phyloP scores from a whole-genome alignment of 2,113 vertebrate genomes.

The Semnornis frantzii region DNA sequence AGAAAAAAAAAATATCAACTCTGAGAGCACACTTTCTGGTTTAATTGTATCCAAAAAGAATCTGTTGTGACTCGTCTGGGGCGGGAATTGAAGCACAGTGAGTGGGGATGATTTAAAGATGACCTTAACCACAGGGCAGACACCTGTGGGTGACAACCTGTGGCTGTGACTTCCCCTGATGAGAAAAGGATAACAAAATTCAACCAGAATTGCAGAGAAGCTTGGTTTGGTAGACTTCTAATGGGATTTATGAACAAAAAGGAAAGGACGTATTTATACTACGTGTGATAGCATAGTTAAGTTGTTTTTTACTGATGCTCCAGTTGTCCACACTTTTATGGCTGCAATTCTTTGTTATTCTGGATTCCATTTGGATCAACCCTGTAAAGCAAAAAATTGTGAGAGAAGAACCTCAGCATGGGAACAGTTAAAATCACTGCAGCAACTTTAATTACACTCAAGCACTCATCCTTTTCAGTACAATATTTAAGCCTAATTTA shows the following conservation, averaged over 20 bases:
- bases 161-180: neutral
- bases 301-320: neutral
- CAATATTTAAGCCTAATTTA: neutral
- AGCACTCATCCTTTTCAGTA: neutral
- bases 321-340: neutral
- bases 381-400: neutral
- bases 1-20: neutral
- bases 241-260: neutral
- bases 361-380: neutral
- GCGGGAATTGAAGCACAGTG: neutral
- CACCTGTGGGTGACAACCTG: neutral
- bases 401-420: neutral
- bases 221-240: neutral
- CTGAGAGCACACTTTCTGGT: neutral
- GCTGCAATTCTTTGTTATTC: neutral
- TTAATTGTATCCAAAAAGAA: neutral
- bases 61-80: neutral
- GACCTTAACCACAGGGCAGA: neutral
- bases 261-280: neutral
- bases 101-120: neutral
- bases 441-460: neutral
- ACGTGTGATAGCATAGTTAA: neutral
- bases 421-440: neutral
- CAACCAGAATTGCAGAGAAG: neutral
- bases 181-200: neutral